Percentiles rank a stretch among this genome's conserved stretches.
These are phyloP conservation scores for Umimayanthus chanpuru DNA, from an alignment of 92 coral and sea anemone species.

Conservation along the genomic window DNA sequence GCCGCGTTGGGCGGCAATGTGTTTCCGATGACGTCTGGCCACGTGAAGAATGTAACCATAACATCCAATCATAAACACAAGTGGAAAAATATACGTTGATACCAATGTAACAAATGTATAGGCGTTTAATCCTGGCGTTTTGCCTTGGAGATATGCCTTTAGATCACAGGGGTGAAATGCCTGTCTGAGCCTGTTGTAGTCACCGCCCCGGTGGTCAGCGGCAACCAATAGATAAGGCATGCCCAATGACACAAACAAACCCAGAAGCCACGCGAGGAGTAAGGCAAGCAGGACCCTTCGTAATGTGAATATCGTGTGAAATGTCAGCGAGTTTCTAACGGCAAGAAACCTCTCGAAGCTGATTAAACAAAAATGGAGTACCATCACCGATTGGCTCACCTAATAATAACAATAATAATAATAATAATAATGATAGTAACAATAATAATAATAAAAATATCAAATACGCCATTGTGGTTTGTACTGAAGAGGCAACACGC, in stretches of 20 bases:
- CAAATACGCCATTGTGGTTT: too few relatives aligned
- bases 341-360: conserved; percentile 33
- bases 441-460: too few relatives aligned
- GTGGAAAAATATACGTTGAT: background rate
- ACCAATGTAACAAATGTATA: background rate
- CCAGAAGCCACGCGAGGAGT: background rate
- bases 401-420: too few relatives aligned
- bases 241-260: conserved; percentile 13
- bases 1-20: background rate
- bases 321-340: conserved; percentile 10
- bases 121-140: background rate
- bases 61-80: conserved; percentile 25
- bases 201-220: background rate
- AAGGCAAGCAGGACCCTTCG: conserved; percentile 23
- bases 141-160: background rate
- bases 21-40: conserved; percentile 26
- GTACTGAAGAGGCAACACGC: too few relatives aligned
- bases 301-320: conserved; percentile 13
- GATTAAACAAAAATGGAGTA: conserved; percentile 27
- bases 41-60: conserved; percentile 30
- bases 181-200: conserved; percentile 3
- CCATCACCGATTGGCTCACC: conserved; percentile 12
- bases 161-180: conserved; percentile 12
- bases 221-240: background rate
- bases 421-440: too few relatives aligned